Evolutionary conservation across 2,797 vertebrate species (phyloP), one percentile per base, ranked within the genome.

Genomic region (Cossypha heuglini): DNA sequence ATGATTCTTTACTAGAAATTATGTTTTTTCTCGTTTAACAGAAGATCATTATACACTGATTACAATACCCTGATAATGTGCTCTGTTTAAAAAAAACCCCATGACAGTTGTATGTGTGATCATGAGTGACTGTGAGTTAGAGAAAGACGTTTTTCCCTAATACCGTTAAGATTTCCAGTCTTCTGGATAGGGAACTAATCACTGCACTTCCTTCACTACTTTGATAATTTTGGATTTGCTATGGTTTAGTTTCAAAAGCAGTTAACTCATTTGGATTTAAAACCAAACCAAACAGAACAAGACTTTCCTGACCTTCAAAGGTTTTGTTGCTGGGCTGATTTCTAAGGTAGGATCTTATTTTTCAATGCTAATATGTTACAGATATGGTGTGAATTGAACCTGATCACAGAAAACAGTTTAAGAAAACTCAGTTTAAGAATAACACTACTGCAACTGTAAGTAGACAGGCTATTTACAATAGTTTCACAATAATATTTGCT

Each of bases 1-100:
- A 42, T 33, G 80, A 85, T 81, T 79, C 69, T 77, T 97, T 72
- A 76, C 12, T 17, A 66, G 49, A 90, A 97, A 92, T 95, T 87
- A 71, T 73, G 42, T 35, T 90, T 94, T 80, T 67, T 85, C 59
- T 69, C 42, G 42, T 83, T 96, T 93, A 43, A 82, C 55, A 51
- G 86, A 92, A 82, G 77, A 64, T 79, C 46, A 74, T 71, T 93
- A 69, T 73, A 72, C 46, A 57, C 48, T 88, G 88, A 79, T 72
- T 88, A 90, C 76, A 94, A 57, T 79, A 74, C n/a, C 24, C 17
- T 66, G 45, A 75, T 68, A 40, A 82, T 86, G 35, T 26, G n/a
- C 68, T 91, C 33, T 85, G 15, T 59, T 89, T 37, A 76, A 79
- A 96, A 92, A 9, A 4, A 33, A 35, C 33, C 40, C 33, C 40